Evolutionary conservation across 2,113 vertebrate species (phyloP).

Genomic region (Acanthisitta chloris): DNA sequence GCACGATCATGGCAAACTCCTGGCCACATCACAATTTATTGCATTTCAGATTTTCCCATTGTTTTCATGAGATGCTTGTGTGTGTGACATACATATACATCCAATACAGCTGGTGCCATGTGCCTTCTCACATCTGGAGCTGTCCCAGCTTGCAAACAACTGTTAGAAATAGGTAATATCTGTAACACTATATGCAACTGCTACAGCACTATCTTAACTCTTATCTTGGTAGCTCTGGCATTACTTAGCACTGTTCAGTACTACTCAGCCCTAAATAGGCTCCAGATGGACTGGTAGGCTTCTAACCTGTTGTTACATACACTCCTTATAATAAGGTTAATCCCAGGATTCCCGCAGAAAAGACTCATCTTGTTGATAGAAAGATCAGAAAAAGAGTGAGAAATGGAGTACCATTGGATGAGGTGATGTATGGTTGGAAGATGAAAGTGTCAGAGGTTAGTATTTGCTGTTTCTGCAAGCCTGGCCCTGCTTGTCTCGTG

Average conservation of each 20-base stretch:
- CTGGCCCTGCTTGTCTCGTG: neutral
- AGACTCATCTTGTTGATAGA: neutral
- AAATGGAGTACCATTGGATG: neutral
- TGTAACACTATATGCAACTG: neutral
- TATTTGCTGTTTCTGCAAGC: neutral
- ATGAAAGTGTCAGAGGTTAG: neutral
- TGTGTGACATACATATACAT: neutral
- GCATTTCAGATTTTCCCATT: neutral
- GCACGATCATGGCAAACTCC: neutral
- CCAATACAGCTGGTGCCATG: accelerated
- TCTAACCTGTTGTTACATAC: accelerated
- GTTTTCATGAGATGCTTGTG: neutral
- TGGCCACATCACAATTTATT: neutral
- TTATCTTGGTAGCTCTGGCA: neutral
- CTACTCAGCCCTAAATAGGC: neutral
- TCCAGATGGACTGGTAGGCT: neutral
- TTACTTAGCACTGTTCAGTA: neutral
- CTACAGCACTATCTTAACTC: neutral
- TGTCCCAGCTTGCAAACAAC: neutral
- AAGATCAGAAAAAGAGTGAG: neutral
- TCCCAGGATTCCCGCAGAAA: neutral
- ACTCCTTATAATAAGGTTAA: neutral
- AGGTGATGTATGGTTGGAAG: neutral
- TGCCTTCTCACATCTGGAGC: neutral
- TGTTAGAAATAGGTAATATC: neutral